Evolutionary conservation across 2,113 vertebrate genomes (phyloP).

Genomic region (Phylloscopus trochilus): DNA sequence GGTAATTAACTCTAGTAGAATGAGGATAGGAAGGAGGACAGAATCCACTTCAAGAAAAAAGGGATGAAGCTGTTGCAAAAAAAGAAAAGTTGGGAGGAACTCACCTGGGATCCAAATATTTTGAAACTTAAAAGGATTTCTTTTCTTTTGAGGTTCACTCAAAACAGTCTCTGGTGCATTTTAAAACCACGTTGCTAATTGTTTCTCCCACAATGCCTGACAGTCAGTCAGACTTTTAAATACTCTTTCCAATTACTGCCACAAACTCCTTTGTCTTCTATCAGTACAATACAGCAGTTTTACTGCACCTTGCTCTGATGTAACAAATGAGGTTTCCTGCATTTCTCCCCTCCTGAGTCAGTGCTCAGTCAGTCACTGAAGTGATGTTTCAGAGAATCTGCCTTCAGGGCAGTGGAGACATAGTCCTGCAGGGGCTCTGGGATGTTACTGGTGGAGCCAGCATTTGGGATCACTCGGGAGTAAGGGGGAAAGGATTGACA

Average conservation of each 20-base stretch:
- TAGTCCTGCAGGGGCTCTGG: neutral
- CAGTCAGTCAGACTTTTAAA: conserved; percentile 37
- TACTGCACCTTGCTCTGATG: neutral
- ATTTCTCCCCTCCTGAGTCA: neutral
- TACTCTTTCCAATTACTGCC: conserved; percentile 17
- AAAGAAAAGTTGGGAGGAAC: neutral
- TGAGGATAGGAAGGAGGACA: neutral
- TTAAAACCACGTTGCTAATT: conserved; percentile 34
- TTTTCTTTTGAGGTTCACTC: conserved; percentile 40
- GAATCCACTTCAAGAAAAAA: neutral
- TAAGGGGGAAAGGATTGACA: neutral
- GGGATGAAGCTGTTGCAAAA: neutral
- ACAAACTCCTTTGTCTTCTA: neutral
- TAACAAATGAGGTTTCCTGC: neutral
- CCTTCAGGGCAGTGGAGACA: neutral
- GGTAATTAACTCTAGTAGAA: neutral
- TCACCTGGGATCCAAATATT: conserved; percentile 51
- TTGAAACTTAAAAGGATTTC: conserved; percentile 42
- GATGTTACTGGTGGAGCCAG: neutral
- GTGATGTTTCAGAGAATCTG: neutral
- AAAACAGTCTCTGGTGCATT: conserved; percentile 2
- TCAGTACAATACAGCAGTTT: neutral
- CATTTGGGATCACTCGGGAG: rapidly evolving
- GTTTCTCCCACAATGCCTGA: conserved; percentile 42
- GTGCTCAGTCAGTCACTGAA: neutral